Evolutionary conservation across 2,797 vertebrate genomes (phyloP).

Genomic region (Nannoperca australis): DNA sequence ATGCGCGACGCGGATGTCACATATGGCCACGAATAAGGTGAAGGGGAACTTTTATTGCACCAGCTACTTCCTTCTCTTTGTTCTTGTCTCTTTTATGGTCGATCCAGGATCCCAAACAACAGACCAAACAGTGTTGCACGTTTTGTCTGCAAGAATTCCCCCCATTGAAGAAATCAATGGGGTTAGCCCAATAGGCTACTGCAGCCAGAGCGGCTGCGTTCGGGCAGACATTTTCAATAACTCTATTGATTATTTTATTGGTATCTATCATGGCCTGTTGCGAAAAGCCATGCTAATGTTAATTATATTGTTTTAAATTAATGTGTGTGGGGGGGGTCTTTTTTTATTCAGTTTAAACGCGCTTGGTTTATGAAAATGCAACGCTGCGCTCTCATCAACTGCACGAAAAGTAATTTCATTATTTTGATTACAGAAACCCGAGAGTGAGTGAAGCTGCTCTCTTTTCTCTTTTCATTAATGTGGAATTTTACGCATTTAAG

Average conservation of each 20-base stretch:
- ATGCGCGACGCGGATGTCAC: constrained; percentile 75
- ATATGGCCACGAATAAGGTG: constrained; percentile 78
- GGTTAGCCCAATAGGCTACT: constrained; percentile 57
- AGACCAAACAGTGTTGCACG: constrained; percentile 75
- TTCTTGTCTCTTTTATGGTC: constrained; percentile 83
- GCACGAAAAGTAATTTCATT: constrained; percentile 6
- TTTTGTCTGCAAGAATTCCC: constrained; percentile 69
- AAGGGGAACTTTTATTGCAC: constrained; percentile 83
- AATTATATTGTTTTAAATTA: constrained; percentile 28
- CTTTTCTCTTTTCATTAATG: not conserved
- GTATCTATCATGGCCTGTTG: constrained; percentile 48
- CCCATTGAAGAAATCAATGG: constrained; percentile 73
- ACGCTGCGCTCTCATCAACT: not conserved
- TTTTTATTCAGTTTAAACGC: constrained; percentile 9
- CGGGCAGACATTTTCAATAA: constrained; percentile 64
- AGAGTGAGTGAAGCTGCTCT: not conserved
- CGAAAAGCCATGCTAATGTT: constrained; percentile 23
- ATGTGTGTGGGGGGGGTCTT: constrained; percentile 6
- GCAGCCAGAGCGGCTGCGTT: constrained; percentile 46
- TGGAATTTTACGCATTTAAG: constrained; percentile 14
- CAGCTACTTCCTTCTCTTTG: constrained; percentile 84
- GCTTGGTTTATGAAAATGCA: not conserved
- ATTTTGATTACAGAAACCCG: not conserved
- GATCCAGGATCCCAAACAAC: constrained; percentile 77
- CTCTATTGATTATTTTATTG: constrained; percentile 67